Evolutionary conservation across 2,797 vertebrate genomes (phyloP), one percentile per base, ranked within the genome.

Genomic region (Peromyscus eremicus): DNA sequence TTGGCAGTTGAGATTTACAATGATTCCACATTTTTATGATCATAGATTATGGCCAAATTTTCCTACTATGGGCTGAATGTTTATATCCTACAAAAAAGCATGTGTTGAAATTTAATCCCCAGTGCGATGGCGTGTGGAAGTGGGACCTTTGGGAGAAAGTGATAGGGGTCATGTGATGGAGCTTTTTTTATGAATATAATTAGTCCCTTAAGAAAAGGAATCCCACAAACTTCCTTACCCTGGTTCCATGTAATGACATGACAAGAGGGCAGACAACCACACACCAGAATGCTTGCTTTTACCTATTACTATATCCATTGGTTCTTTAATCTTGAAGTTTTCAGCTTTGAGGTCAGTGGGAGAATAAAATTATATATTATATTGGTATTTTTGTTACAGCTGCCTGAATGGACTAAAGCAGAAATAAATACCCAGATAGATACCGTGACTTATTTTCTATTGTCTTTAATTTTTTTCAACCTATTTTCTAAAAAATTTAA

Each of bases 401-500:
- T 87, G 21, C 37, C 2, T 14, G 46, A 91, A 81, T 80, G 32
- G 6, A 89, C 23, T 37, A 73, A 84, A 46, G 5, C 5, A 66
- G 32, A 64, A 81, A 92, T 79, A 94, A 75, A 68, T 2, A 73
- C 3, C 40, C 46, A 52, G 4, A 60, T 34, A 71, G 16, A 77
- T 43, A 32, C 32, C 17, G 40, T 55, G 13, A 14, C 66, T 81
- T 46, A 6, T 80, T 34, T 16, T 57, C 34, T 93, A 94, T 94
- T 52, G 71, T 49, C 81, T 94, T 37, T 49, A 85, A 17, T 2
- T 70, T 85, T 49, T 62, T 73, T 32, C 17, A 70, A 55, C 0
- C 7, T 60, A 10, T 60, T 96, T 91, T 87, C 49, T 83, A 92
- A 88, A 94, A 85, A 70, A 14, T 64, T 73, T 77, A 49, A 75